Evolutionary conservation across 2,888 invertebrate genomes (phyloP).

Genomic region (Orthosia gracilis): DNA sequence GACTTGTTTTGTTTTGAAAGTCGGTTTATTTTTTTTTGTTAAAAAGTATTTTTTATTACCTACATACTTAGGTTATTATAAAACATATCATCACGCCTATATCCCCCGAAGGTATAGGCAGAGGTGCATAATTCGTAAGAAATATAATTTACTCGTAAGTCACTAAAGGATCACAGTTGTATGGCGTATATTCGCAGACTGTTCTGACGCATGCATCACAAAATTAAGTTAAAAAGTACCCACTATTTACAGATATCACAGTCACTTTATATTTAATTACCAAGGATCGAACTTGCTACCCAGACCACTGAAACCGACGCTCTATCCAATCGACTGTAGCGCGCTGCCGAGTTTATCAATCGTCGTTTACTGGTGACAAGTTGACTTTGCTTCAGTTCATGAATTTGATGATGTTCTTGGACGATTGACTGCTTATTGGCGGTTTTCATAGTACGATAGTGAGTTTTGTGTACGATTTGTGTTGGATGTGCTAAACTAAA

Average conservation of each 20-base stretch:
- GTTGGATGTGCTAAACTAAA: neutral
- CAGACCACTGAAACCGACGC: neutral
- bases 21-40: too few relatives aligned
- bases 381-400: neutral
- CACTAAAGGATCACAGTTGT: too few relatives aligned
- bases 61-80: neutral
- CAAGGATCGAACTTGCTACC: constrained; percentile 10
- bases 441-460: neutral
- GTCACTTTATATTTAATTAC: neutral
- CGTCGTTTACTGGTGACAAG: constrained; percentile 9
- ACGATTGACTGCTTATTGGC: neutral
- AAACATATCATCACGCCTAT: too few relatives aligned
- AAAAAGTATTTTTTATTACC: too few relatives aligned
- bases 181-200: too few relatives aligned
- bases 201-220: too few relatives aligned
- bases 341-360: constrained; percentile 12
- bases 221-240: too few relatives aligned
- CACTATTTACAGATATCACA: too few relatives aligned
- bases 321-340: neutral
- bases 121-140: too few relatives aligned
- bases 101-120: too few relatives aligned
- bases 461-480: neutral
- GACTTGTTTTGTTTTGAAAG: too few relatives aligned
- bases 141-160: too few relatives aligned
- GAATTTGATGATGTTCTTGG: neutral